These are phyloP conservation scores for Thunnus thynnus DNA, from an alignment of 2,113 vertebrate species.

Conservation along the genomic window DNA sequence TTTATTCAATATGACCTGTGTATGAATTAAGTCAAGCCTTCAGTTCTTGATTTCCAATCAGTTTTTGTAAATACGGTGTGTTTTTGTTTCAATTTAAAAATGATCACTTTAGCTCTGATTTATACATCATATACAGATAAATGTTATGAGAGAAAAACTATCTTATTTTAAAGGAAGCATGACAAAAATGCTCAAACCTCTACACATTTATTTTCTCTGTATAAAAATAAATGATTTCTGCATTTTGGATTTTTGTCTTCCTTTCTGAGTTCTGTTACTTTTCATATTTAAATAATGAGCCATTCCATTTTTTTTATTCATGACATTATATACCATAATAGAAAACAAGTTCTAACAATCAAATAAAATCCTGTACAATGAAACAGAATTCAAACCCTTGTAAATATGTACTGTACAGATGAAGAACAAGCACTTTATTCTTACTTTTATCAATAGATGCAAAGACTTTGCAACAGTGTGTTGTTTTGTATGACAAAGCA, in stretches of 20 bases:
- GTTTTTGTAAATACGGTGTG: conserved; percentile 72
- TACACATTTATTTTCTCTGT: conserved; percentile 44
- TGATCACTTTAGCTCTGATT: background rate
- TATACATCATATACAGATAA: conserved; percentile 58
- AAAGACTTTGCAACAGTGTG: conserved; percentile 64
- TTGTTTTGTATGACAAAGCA: conserved; percentile 75
- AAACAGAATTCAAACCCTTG: conserved; percentile 29
- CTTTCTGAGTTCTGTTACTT: conserved; percentile 56
- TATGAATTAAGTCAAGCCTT: conserved; percentile 42
- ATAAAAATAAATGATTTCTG: conserved; percentile 51
- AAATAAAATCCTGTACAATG: conserved; percentile 1
- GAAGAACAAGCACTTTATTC: conserved; percentile 72
- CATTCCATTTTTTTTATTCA: conserved; percentile 14
- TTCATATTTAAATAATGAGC: conserved; percentile 44
- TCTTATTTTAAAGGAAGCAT: conserved; percentile 39
- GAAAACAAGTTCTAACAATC: conserved; percentile 29
- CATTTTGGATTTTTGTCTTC: conserved; percentile 60
- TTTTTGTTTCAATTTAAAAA: conserved; percentile 58
- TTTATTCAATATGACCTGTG: conserved; percentile 54
- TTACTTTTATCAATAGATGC: conserved; percentile 64
- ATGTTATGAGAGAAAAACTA: conserved; percentile 25
- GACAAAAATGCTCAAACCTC: conserved; percentile 26
- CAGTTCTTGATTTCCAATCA: conserved; percentile 49
- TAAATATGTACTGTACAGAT: conserved; percentile 63
- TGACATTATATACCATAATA: conserved; percentile 35